Conservation (phyloP, 2,888 invertebrate genomes). For the Morpho deidamia region DNA sequence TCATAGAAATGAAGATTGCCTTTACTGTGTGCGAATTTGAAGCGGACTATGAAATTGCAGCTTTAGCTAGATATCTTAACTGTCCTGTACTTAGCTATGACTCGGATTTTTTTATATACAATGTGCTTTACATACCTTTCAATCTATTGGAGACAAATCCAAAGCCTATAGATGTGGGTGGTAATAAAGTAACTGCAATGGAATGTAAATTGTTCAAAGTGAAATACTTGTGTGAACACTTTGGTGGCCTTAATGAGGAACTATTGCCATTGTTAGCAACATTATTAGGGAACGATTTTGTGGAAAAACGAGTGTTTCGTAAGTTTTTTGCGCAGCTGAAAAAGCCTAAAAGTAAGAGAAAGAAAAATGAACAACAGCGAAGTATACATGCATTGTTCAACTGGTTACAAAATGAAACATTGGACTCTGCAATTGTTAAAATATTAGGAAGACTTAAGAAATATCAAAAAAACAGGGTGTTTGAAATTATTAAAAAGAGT, state of each 20-base stretch:
- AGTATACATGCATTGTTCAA: constrained; percentile 84
- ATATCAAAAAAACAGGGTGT: constrained; percentile 69
- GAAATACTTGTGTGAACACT: constrained; percentile 81
- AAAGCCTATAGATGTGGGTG: constrained; percentile 39
- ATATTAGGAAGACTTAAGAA: constrained; percentile 81
- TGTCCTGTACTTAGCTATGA: constrained; percentile 95
- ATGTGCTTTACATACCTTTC: constrained; percentile 89
- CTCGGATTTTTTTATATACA: constrained; percentile 95
- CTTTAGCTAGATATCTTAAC: constrained; percentile 84
- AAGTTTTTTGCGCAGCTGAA: constrained; percentile 84
- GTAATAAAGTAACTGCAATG: constrained; percentile 56
- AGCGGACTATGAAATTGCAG: constrained; percentile 93
- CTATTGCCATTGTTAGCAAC: constrained; percentile 89
- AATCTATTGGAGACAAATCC: constrained; percentile 79
- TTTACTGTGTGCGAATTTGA: constrained; percentile 90
- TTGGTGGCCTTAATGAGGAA: constrained; percentile 81
- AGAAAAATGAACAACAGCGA: constrained; percentile 80
- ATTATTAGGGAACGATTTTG: constrained; percentile 93
- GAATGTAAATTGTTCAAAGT: constrained; percentile 86
- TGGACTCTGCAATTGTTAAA: constrained; percentile 83
- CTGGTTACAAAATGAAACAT: constrained; percentile 86
- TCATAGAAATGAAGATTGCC: constrained; percentile 81
- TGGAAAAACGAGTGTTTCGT: constrained; percentile 81
- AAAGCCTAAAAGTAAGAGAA: constrained; percentile 72
- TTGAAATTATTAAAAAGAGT: constrained; percentile 79